phyloP scores from a whole-genome alignment of 2,797 vertebrate species.

The Chelon auratus region DNA sequence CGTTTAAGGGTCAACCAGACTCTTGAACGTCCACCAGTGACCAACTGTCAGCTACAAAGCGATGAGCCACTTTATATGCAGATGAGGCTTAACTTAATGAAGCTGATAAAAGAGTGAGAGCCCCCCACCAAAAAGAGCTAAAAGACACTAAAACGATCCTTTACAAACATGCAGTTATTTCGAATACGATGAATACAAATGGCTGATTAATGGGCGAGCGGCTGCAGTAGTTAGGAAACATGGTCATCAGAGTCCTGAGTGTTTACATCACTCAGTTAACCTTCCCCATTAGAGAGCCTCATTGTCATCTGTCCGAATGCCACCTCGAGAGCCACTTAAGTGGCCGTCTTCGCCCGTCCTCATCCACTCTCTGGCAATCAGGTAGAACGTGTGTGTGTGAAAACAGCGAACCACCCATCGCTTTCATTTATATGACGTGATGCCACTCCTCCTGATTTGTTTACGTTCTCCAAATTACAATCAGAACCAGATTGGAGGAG shows the following conservation, averaged over 20 bases:
- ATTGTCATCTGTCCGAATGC: conserved; percentile 62
- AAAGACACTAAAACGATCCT: too few relatives aligned
- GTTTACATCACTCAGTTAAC: conserved; percentile 60
- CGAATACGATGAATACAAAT: too few relatives aligned
- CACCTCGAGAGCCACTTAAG: conserved; percentile 58
- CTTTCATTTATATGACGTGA: conserved; percentile 48
- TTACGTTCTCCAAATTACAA: conserved; percentile 59
- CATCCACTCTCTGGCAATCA: conserved; percentile 69
- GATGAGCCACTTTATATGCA: too few relatives aligned
- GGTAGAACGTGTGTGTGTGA: conserved; percentile 36
- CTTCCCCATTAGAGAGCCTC: conserved; percentile 57
- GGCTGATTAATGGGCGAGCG: too few relatives aligned
- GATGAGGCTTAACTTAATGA: too few relatives aligned
- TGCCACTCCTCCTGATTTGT: conserved; percentile 64
- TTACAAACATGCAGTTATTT: too few relatives aligned
- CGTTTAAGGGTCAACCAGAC: too few relatives aligned
- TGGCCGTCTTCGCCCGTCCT: conserved; percentile 43
- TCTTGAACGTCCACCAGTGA: too few relatives aligned
- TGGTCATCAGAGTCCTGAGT: conserved; percentile 4
- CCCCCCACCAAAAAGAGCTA: too few relatives aligned
- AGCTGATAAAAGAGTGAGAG: too few relatives aligned
- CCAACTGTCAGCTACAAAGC: too few relatives aligned
- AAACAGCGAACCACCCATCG: conserved; percentile 46
- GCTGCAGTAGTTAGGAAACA: background rate
- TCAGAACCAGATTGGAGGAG: conserved; percentile 34